Conservation (phyloP, 2,888 invertebrate genomes). For the Chloroclystis v-ata region DNA sequence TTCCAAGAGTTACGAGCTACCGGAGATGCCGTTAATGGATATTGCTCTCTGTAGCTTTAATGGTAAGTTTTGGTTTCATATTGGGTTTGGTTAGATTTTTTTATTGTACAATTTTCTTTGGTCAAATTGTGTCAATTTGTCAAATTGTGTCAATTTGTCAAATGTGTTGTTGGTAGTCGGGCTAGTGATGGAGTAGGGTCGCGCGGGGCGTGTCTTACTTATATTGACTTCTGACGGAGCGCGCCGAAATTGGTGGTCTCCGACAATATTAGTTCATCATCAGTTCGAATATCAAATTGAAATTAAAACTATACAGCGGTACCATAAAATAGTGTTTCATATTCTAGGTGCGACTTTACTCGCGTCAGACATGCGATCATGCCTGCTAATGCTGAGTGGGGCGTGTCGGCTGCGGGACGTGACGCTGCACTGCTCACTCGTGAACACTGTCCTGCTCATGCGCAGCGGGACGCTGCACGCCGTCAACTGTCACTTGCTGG, state of each 20-base stretch:
- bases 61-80: slow-evolving; percentile 37
- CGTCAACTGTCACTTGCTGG: slow-evolving; percentile 41
- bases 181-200: no score
- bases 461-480: slow-evolving; percentile 45
- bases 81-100: not conserved
- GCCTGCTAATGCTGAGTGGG: slow-evolving; percentile 55
- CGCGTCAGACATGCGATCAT: slow-evolving; percentile 59
- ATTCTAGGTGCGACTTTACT: slow-evolving; percentile 55
- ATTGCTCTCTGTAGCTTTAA: slow-evolving; percentile 58
- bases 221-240: no score
- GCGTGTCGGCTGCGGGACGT: slow-evolving; percentile 47
- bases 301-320: no score
- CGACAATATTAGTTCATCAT: no score
- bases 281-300: no score
- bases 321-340: not conserved
- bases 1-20: slow-evolving; percentile 51
- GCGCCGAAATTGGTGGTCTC: no score
- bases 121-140: no score
- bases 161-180: no score
- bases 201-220: no score
- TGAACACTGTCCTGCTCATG: slow-evolving; percentile 55
- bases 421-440: slow-evolving; percentile 49
- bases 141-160: no score
- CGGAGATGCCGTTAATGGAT: slow-evolving; percentile 60
- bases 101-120: no score